Evolutionary conservation across 2,888 invertebrate species (phyloP).

Genomic region (Choreutis nemorana): DNA sequence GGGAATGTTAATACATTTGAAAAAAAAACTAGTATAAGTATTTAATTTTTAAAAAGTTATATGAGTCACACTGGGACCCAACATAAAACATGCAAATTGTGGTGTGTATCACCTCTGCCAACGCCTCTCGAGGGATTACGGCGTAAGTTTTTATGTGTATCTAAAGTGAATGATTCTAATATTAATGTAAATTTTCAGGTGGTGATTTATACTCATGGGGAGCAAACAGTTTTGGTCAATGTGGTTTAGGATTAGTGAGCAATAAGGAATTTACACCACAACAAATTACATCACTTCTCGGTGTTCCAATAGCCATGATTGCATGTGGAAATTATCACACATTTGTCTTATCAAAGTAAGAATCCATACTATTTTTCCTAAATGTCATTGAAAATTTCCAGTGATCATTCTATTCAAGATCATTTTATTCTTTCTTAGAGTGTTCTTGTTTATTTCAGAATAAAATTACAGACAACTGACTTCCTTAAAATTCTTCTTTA

Average conservation of each 20-base stretch:
- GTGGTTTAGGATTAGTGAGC: slow-evolving; percentile 75
- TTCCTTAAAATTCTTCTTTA: too few species aligned
- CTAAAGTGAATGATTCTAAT: too few species aligned
- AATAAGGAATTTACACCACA: slow-evolving; percentile 69
- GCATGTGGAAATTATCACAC: slow-evolving; percentile 85
- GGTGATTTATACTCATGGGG: slow-evolving; percentile 91
- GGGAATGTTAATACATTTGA: slow-evolving; percentile 1
- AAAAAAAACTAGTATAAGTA: slow-evolving; percentile 4
- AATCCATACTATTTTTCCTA: slow-evolving; percentile 6
- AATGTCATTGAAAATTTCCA: too few species aligned
- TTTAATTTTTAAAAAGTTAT: neutral
- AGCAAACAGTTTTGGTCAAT: slow-evolving; percentile 81
- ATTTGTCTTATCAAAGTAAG: slow-evolving; percentile 79
- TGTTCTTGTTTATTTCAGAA: too few species aligned
- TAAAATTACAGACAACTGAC: too few species aligned
- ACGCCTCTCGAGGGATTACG: too few species aligned
- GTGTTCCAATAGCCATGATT: slow-evolving; percentile 81
- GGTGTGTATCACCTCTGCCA: too few species aligned
- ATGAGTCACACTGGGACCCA: too few species aligned
- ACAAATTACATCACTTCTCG: slow-evolving; percentile 70
- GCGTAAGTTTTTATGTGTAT: too few species aligned
- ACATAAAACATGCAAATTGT: too few species aligned
- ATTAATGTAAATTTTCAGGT: slow-evolving; percentile 50
- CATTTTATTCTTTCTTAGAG: too few species aligned
- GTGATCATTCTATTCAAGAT: too few species aligned